A percentile compares a stretch with the other conserved stretches of the same genome.
Evolutionary conservation across 2,888 invertebrate species (phyloP).

Genomic region (Nomada fucata): DNA sequence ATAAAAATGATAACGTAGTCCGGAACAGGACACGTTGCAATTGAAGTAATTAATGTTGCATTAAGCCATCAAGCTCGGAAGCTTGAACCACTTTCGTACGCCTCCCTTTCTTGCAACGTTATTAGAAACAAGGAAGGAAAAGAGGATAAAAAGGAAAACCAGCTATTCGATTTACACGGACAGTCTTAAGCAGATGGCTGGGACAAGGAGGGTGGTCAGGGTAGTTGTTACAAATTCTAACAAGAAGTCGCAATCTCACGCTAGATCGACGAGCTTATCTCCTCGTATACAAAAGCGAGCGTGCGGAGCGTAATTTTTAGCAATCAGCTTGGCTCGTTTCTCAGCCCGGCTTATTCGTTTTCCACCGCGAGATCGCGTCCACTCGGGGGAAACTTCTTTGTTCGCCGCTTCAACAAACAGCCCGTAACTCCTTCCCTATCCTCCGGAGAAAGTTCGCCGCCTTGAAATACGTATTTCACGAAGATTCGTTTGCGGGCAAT

Average conservation of each 20-base stretch:
- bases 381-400: constrained; percentile 47
- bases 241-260: constrained; percentile 59
- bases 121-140: not conserved
- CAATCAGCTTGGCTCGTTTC: constrained; percentile 61
- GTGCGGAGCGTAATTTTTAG: constrained; percentile 64
- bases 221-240: constrained; percentile 43
- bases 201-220: not conserved
- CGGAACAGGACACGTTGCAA: too few relatives aligned
- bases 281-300: constrained; percentile 29
- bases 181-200: constrained; percentile 30
- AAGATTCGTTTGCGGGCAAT: constrained; percentile 1
- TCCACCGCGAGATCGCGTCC: constrained; percentile 62
- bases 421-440: constrained; percentile 39
- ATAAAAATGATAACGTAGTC: too few relatives aligned
- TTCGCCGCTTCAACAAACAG: constrained; percentile 31
- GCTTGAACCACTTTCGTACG: constrained; percentile 10
- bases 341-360: constrained; percentile 41
- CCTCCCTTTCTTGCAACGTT: not conserved
- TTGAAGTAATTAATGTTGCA: not conserved
- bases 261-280: constrained; percentile 54
- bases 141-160: not conserved
- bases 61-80: not conserved
- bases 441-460: constrained; percentile 11
- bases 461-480: constrained; percentile 11
- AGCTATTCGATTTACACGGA: constrained; percentile 19